phyloP scores from a whole-genome alignment of 2,797 vertebrate genomes.

The Paedocypris micromegethes region DNA sequence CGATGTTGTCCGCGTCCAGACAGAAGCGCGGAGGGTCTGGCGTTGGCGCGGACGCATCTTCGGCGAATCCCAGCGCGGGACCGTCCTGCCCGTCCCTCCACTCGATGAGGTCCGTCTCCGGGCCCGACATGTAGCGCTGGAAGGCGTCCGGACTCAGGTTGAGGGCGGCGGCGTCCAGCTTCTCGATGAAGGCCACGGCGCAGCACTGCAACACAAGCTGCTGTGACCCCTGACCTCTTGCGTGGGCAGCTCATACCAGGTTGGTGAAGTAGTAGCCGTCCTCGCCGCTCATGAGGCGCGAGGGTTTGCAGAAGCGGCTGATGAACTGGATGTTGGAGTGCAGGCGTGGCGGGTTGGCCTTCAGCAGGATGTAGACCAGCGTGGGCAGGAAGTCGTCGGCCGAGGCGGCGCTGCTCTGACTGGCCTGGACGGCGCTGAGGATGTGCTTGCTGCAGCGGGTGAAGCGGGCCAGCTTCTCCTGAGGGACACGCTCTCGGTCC shows the following conservation, averaged over 20 bases:
- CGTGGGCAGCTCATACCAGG: slow-evolving; percentile 61
- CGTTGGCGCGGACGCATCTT: slow-evolving; percentile 74
- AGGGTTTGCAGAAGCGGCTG: slow-evolving; percentile 93
- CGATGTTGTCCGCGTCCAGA: slow-evolving; percentile 63
- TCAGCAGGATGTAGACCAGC: slow-evolving; percentile 91
- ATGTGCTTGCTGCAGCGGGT: slow-evolving; percentile 95
- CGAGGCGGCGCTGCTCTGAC: slow-evolving; percentile 86
- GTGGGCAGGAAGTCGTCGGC: slow-evolving; percentile 93
- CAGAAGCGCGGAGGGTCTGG: slow-evolving; percentile 16
- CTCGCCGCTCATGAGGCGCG: slow-evolving; percentile 91
- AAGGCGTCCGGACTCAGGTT: slow-evolving; percentile 92
- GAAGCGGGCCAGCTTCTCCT: slow-evolving; percentile 86
- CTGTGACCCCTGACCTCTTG: not conserved
- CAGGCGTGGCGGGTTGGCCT: slow-evolving; percentile 88
- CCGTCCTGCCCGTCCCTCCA: slow-evolving; percentile 88
- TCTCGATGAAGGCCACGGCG: slow-evolving; percentile 95
- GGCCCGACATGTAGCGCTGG: slow-evolving; percentile 90
- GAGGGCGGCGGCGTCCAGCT: slow-evolving; percentile 89
- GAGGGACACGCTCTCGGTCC: slow-evolving; percentile 90
- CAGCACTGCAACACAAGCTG: slow-evolving; percentile 75
- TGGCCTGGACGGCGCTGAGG: slow-evolving; percentile 87
- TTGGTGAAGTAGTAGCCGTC: slow-evolving; percentile 98
- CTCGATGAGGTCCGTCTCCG: slow-evolving; percentile 92
- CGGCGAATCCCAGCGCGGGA: slow-evolving; percentile 82
- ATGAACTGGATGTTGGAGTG: slow-evolving; percentile 99